phyloP scores from a whole-genome alignment of 2,888 invertebrate species.

The Oscheius myriophilus region DNA sequence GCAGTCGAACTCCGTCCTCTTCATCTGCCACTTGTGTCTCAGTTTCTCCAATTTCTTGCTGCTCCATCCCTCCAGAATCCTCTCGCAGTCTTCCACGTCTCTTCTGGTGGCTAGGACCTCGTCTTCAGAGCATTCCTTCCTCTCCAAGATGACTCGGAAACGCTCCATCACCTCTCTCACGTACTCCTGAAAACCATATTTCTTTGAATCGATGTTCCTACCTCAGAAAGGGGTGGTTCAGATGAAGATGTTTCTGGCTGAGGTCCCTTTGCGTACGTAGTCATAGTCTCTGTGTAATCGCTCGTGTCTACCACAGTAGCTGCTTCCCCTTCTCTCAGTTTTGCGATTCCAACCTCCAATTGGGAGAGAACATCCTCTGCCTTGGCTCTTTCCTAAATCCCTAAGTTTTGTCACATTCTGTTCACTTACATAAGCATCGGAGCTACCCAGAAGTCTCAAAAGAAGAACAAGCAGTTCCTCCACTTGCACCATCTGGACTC shows the following conservation, averaged over 20 bases:
- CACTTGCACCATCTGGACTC: slow-evolving; percentile 24
- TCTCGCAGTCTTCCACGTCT: slow-evolving; percentile 59
- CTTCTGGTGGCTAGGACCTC: slow-evolving; percentile 54
- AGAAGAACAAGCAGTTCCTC: slow-evolving; percentile 12
- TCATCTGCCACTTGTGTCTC: slow-evolving; percentile 40
- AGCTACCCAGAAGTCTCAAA: not conserved
- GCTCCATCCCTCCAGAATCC: slow-evolving; percentile 50
- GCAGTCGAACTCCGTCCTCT: slow-evolving; percentile 42
- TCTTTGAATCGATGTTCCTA: not conserved
- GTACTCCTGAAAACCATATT: slow-evolving; percentile 39
- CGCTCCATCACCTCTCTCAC: slow-evolving; percentile 53
- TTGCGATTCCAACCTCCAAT: slow-evolving; percentile 6
- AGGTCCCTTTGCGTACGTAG: slow-evolving; percentile 9
- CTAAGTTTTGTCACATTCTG: not conserved
- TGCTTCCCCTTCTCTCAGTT: slow-evolving; percentile 11
- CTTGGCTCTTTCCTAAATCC: slow-evolving; percentile 22
- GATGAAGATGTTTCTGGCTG: slow-evolving; percentile 14
- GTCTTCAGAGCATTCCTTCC: slow-evolving; percentile 52
- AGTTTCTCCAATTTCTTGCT: slow-evolving; percentile 39
- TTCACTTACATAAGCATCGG: slow-evolving; percentile 20
- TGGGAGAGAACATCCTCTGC: slow-evolving; percentile 17
- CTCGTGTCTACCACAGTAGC: slow-evolving; percentile 15
- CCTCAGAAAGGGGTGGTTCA: slow-evolving; percentile 23
- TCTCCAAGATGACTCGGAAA: slow-evolving; percentile 47
- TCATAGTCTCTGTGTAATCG: slow-evolving; percentile 14